Evolutionary conservation across 2,888 invertebrate genomes (phyloP).

Genomic region (Drosophila pegasa): DNA sequence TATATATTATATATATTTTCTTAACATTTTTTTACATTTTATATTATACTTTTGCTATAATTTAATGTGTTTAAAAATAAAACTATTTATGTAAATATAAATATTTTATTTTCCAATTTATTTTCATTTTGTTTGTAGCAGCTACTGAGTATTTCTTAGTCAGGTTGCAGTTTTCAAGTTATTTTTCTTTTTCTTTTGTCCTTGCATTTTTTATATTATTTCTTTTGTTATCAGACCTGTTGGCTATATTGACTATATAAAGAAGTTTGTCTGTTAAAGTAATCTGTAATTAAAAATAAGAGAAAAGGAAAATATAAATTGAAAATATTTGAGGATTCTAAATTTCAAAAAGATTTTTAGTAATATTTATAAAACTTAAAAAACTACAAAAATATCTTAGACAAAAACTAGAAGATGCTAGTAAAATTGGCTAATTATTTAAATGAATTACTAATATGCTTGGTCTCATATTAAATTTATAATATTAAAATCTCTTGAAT

Average conservation of each 20-base stretch:
- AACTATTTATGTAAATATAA: not conserved
- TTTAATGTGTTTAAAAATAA: not conserved
- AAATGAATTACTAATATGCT: not conserved
- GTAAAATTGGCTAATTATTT: not conserved
- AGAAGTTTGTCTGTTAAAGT: not conserved
- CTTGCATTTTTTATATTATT: constrained; percentile 9
- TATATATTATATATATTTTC: too few relatives aligned
- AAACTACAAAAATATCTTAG: not conserved
- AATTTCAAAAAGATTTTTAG: not conserved
- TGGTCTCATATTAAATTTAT: not conserved
- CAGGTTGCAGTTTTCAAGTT: not conserved
- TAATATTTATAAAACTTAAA: not conserved
- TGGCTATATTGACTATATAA: not conserved
- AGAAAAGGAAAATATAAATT: not conserved
- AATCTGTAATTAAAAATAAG: not conserved
- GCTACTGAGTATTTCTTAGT: constrained; percentile 1
- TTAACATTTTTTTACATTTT: too few relatives aligned
- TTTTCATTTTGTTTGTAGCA: not conserved
- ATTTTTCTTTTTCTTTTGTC: constrained; percentile 2
- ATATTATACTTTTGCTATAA: too few relatives aligned
- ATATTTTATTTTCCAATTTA: not conserved
- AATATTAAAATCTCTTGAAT: too few relatives aligned
- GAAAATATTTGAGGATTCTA: not conserved
- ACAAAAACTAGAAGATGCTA: not conserved
- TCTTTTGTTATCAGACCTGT: not conserved